A percentile compares a stretch with the other conserved stretches of the same genome.
These are phyloP conservation scores for Acromyrmex echinatior DNA, from an alignment of 1,140 invertebrate species.

Conservation along the genomic window DNA sequence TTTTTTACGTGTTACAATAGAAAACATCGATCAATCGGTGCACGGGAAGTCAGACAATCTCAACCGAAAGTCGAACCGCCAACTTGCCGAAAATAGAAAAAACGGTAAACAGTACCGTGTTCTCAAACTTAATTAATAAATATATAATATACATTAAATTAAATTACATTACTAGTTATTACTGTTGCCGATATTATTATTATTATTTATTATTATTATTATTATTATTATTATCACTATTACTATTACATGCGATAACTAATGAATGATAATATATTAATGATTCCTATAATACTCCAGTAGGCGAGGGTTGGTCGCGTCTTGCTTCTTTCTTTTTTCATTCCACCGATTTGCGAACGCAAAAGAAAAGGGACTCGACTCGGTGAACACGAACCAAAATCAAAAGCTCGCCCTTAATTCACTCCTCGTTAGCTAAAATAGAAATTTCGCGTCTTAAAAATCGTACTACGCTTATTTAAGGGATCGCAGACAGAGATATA, in stretches of 20 bases:
- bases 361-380: conserved; percentile 35
- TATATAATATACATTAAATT: conserved; percentile 86
- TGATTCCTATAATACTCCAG: conserved; percentile 87
- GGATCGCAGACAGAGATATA: neutral
- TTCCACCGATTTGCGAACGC: neutral
- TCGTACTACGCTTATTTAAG: neutral
- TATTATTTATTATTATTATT: conserved; percentile 9
- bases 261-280: conserved; percentile 87
- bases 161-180: conserved; percentile 86
- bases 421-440: conserved; percentile 14
- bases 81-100: conserved; percentile 59
- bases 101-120: conserved; percentile 70
- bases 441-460: conserved; percentile 6
- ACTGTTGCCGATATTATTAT: conserved; percentile 72
- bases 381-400: neutral
- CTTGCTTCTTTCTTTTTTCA: conserved; percentile 70
- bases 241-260: conserved; percentile 82
- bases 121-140: conserved; percentile 86
- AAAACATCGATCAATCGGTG: conserved; percentile 27
- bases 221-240: conserved; percentile 74
- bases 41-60: conserved; percentile 19
- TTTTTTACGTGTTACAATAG: neutral
- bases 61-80: conserved; percentile 50
- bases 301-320: conserved; percentile 73
- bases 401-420: neutral